Conservation (phyloP, 1,140 invertebrate genomes). For the Temnothorax nylanderi region DNA sequence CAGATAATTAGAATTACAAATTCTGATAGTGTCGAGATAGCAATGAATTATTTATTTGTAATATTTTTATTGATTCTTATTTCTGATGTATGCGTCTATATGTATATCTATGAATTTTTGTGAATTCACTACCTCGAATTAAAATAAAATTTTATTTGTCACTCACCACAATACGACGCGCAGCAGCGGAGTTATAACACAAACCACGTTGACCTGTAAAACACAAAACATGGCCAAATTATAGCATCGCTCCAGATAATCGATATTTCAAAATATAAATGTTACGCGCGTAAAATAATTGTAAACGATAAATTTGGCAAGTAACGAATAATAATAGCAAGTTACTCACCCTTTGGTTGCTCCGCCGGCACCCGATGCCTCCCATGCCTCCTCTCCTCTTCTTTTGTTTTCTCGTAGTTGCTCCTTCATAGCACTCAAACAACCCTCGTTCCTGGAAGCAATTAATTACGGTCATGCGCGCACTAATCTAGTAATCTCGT, state of each 20-base stretch:
- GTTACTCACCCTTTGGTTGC: not conserved
- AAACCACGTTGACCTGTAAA: not conserved
- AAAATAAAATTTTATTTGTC: slow-evolving; percentile 16
- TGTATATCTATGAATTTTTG: not conserved
- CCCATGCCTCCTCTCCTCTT: not conserved
- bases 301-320: not conserved
- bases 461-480: not conserved
- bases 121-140: not conserved
- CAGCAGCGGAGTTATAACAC: not conserved
- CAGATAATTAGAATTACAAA: not conserved
- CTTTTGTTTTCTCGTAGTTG: not conserved
- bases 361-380: not conserved
- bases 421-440: not conserved
- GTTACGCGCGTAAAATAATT: not conserved
- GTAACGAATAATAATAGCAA: not conserved
- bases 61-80: not conserved
- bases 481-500: not conserved
- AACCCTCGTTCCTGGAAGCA: not conserved
- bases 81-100: not conserved
- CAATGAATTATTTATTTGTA: not conserved
- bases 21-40: not conserved
- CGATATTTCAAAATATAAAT: not conserved
- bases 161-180: not conserved
- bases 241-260: not conserved
- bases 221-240: not conserved